These are phyloP conservation scores for Nephrotoma appendiculata DNA, from an alignment of 2,888 invertebrate genomes.

Conservation along the genomic window DNA sequence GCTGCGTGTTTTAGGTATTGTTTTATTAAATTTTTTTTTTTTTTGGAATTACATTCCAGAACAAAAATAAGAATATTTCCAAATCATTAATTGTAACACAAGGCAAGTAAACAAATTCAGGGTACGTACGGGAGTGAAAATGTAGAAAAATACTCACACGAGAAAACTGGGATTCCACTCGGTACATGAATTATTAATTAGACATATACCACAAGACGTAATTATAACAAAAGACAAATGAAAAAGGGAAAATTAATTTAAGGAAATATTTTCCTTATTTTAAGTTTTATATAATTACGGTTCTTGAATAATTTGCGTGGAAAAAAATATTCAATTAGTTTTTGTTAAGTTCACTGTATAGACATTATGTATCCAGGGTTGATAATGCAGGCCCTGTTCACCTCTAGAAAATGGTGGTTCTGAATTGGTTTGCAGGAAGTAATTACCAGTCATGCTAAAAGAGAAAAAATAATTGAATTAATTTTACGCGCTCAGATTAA, in stretches of 20 bases:
- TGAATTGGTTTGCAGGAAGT: slow-evolving; percentile 30
- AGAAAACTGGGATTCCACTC: not conserved
- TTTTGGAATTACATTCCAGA: too few species aligned
- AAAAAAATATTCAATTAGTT: not conserved
- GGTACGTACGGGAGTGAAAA: not conserved
- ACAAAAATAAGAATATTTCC: too few species aligned
- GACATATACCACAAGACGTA: not conserved
- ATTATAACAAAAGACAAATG: not conserved
- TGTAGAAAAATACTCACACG: too few species aligned
- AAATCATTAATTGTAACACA: too few species aligned
- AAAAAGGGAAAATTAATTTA: not conserved
- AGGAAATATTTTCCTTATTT: not conserved
- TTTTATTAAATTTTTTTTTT: too few species aligned
- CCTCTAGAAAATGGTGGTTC: slow-evolving; percentile 26
- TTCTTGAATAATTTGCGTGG: not conserved
- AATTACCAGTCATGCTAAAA: slow-evolving; percentile 25
- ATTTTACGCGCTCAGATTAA: not conserved
- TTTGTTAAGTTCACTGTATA: too few species aligned
- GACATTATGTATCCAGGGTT: not conserved
- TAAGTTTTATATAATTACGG: not conserved
- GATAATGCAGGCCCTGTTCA: slow-evolving; percentile 4
- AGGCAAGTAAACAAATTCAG: not conserved
- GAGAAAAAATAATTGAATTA: slow-evolving; percentile 5
- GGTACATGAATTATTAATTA: not conserved
- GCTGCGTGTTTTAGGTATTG: too few species aligned